phyloP scores from a whole-genome alignment of 2,797 vertebrate species.

The Artibeus jamaicensis region DNA sequence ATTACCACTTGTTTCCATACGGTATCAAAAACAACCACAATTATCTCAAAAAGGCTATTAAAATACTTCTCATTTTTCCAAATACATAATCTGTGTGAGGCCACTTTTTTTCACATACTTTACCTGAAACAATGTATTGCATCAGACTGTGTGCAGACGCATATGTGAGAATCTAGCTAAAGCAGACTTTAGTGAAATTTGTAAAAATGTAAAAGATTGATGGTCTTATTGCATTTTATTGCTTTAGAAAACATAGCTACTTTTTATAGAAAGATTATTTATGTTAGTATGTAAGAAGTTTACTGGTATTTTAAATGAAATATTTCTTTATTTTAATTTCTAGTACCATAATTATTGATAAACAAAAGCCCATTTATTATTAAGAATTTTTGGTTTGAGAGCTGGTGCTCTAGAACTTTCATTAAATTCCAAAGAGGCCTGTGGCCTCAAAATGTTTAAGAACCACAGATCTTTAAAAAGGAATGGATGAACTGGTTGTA shows the following conservation, averaged over 20 bases:
- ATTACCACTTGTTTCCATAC: neutral
- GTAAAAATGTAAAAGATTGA: neutral
- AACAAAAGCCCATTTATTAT: neutral
- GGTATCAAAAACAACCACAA: neutral
- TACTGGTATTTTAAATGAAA: neutral
- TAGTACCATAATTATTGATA: neutral
- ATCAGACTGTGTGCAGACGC: too few species aligned
- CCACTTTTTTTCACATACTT: too few species aligned
- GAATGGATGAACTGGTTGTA: neutral
- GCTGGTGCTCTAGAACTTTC: neutral
- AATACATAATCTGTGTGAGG: neutral
- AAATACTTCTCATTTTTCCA: neutral
- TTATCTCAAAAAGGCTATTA: neutral
- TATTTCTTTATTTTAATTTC: conserved; percentile 13
- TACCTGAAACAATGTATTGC: too few species aligned
- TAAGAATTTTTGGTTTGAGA: neutral
- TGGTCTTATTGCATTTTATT: neutral
- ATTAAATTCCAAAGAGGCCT: neutral
- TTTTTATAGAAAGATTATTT: neutral
- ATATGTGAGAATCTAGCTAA: too few species aligned
- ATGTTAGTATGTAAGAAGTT: too few species aligned
- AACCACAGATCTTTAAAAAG: neutral
- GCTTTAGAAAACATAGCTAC: conserved; percentile 16
- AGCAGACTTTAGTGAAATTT: too few species aligned
- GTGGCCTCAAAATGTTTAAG: neutral